Base-by-base conservation (phyloP, 2,888 invertebrate species). In the Lasius platythorax region DNA sequence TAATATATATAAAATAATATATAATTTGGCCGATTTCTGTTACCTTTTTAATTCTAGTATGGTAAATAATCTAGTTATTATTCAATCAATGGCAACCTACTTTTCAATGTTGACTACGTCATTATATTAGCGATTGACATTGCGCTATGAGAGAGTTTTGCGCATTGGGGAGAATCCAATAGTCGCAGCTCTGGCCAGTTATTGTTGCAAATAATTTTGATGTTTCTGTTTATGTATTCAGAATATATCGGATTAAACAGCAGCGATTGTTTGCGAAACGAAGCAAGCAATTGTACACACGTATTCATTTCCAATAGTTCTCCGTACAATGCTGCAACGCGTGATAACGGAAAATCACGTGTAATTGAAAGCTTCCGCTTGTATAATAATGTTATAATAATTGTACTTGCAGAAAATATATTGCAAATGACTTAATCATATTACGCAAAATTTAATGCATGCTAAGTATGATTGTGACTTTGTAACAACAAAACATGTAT, bases 161-260 rank as follows among this genome's bases (percentile, higher is more conserved):
- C 33, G 33, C 33, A 37, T 33, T 23, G 15, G 72, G 33, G 11
- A 68, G 23, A 76, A 53, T 37, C 18, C 18, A 33, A 40, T 67
- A 76, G 61, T 72, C 73, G 83, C 72, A 76, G 28, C 28, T 82
- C 66, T 67, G 46, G 37, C 37, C 40, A 46, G 9, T 40, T 50
- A 75, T 74, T 79, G 43, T 50, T 40, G 76, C 66, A 43, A 67
- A 67, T 78, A 53, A 66, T 28, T 86, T 84, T 81, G 66, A 68
- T 46, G 46, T 79, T 83, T 86, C 83, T 88, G 88, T 87, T 88
- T 53, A 53, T 53, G 53, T 88, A 61, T 76, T 50, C 88, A 85
- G 58, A 75, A 82, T 64, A 82, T 81, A 78, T 67, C 84, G 88
- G 75, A 87, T 88, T 88, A 84, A 84, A 87, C 56, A 56, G 78